Evolutionary conservation across 2,797 vertebrate species (phyloP), one percentile per base, ranked within the genome.

Genomic region (Peromyscus attwateri): DNA sequence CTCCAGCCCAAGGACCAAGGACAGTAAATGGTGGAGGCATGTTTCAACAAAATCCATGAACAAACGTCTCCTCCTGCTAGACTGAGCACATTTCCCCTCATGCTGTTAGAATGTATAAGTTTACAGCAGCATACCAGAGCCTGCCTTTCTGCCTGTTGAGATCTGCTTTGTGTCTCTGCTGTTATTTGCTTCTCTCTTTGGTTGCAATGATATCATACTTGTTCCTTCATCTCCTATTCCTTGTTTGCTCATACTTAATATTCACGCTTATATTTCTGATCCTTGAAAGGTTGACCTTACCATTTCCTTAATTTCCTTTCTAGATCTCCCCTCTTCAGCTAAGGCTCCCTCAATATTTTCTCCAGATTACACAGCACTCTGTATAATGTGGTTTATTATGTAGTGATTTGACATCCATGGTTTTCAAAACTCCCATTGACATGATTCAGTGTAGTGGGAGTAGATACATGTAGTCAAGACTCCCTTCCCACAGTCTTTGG

Each of bases 141-240:
- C 68, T 79, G n/a, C 21, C 62, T 87, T 62, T 89, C n/a, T 75
- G 27, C 37, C 40, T 57, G 21, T 21, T 27, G 43, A 95, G 7
- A 88, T 4, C 70, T 62, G 7, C 46, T 60, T 52, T 91, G 80
- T 82, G 25, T 91, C 43, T 77, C 23, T 31, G 1, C 29, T 76
- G 27, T 34, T 49, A 2, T 23, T 84, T 87, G 13, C 73, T 83
- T 49, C 37, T 77, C 89, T 34, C 14, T 91, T 87, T 71, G 31
- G 76, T 75, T 57, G 40, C 2, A 37, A 43, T 43, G 71, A 84
- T 21, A 60, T 7, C 88, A n/a, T 29, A 73, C 66, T 84, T 85
- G 81, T 75, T 62, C 4, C 6, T 77, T 92, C 95, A 60, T 93
- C 55, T 80, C 34, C 52, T 73, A 37, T 19, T 57, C n/a, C 75